Evolutionary conservation across 2,797 vertebrate species (phyloP), one percentile per base, ranked within the genome.

Genomic region (Sebastes cheni): DNA sequence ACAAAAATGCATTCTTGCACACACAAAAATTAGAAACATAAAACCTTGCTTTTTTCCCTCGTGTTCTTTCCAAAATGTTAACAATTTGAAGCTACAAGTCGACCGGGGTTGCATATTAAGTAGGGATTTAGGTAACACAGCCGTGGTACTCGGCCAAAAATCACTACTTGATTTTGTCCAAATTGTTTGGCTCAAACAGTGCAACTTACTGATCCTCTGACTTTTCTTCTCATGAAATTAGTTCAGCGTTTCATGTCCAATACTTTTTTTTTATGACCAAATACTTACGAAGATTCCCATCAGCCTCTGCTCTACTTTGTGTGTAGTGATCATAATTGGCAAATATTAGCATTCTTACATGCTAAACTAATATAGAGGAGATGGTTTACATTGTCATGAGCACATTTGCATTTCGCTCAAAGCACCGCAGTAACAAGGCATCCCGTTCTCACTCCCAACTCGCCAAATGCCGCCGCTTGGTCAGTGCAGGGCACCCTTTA

Each of bases 11-110:
- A 56, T 64, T 68, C 8, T 61, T 36, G n/a, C 58, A 16, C 14
- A 67, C 46, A 52, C 23, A 60, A 61, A 83, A 74, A 74, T 71
- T 68, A 67, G 67, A 84, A 77, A 66, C 67, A 72, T 61, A 73
- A 60, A 74, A 72, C 65, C 39, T 8, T 0, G 0, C 10, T 20
- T 27, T 58, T 59, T 55, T 25, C 29, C 25, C n/a, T 32, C 4
- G 3, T 55, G 29, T 25, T 29, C 9, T 59, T 42, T 78, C 29
- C 34, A 58, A 72, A 50, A 36, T 50, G 6, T 23, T 23, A 68
- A 25, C 12, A 27, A 23, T 59, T 18, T 60, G 6, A 39, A 71
- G 27, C 25, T 68, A 20, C 5, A 36, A 22, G 6, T 72, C 2
- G 4, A 16, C 32, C 34, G 2, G 13, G 18, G 16, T 34, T 82